These are phyloP conservation scores for Pyrochroa serraticornis DNA, from an alignment of 2,888 invertebrate genomes.

Conservation along the genomic window DNA sequence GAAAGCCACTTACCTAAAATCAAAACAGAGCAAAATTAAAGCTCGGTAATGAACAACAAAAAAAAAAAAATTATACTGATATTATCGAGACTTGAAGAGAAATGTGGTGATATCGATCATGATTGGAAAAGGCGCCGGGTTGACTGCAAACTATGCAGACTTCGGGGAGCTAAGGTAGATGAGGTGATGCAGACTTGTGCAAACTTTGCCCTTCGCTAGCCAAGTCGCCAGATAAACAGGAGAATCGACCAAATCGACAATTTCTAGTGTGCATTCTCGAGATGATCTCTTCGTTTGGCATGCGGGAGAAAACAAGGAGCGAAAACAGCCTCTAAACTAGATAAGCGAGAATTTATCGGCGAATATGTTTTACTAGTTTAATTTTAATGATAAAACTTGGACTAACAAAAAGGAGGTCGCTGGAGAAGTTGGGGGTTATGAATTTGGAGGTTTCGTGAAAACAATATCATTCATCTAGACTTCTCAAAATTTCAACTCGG, in stretches of 20 bases:
- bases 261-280: constrained; percentile 18
- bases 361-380: constrained; percentile 7
- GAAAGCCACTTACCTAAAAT: no score
- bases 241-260: constrained; percentile 31
- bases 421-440: no score
- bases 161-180: constrained; percentile 49
- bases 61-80: constrained; percentile 3
- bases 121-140: constrained; percentile 47
- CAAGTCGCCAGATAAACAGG: constrained; percentile 44
- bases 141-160: constrained; percentile 51
- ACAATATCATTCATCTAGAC: no score
- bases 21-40: not conserved
- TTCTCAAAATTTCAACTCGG: no score
- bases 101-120: constrained; percentile 34
- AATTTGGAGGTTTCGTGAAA: no score
- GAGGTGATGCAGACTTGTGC: constrained; percentile 47
- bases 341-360: constrained; percentile 15
- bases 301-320: constrained; percentile 7
- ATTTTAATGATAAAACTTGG: constrained; percentile 13
- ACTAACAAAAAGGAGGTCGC: not conserved
- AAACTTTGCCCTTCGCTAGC: constrained; percentile 42
- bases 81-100: constrained; percentile 12
- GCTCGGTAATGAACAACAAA: not conserved
- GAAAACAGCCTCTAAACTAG: constrained; percentile 1
- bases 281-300: not conserved